phyloP scores from a whole-genome alignment of 2,888 invertebrate genomes.

The Sesia apiformis region DNA sequence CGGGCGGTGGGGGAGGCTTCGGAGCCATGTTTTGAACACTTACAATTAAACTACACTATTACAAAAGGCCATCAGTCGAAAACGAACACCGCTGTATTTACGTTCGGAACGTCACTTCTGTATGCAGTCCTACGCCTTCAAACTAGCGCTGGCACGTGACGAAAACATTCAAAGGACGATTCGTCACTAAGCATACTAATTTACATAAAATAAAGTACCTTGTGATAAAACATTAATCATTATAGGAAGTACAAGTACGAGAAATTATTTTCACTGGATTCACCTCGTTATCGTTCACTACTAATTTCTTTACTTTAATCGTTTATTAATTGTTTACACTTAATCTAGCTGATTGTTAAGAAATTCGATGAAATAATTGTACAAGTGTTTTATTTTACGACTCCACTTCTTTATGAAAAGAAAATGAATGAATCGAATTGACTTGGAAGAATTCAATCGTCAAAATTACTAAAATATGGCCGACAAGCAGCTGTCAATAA shows the following conservation, averaged over 20 bases:
- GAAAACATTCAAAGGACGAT: constrained; percentile 11
- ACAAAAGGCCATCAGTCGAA: constrained; percentile 32
- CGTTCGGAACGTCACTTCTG: constrained; percentile 8
- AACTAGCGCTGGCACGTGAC: constrained; percentile 10
- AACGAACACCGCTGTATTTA: constrained; percentile 6
- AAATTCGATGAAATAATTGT: too few species aligned
- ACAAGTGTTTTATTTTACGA: background rate
- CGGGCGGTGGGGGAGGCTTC: constrained; percentile 78
- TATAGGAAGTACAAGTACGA: constrained; percentile 60
- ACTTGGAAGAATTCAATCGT: background rate
- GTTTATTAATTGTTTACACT: too few species aligned
- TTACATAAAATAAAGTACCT: constrained; percentile 63
- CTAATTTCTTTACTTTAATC: background rate
- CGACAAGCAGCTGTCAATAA: background rate
- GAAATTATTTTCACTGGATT: constrained; percentile 49
- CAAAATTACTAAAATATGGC: background rate
- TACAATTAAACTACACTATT: constrained; percentile 12
- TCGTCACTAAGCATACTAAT: constrained; percentile 43
- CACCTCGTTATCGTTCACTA: constrained; percentile 24
- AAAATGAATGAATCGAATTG: background rate
- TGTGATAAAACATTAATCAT: constrained; percentile 62
- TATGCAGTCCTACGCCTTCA: constrained; percentile 22
- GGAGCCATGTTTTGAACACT: constrained; percentile 36
- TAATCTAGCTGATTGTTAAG: too few species aligned
- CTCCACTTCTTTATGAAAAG: background rate